Evolutionary conservation across 2,888 invertebrate genomes (phyloP), one percentile per base, ranked within the genome.

Genomic region (Dynastes tityus): DNA sequence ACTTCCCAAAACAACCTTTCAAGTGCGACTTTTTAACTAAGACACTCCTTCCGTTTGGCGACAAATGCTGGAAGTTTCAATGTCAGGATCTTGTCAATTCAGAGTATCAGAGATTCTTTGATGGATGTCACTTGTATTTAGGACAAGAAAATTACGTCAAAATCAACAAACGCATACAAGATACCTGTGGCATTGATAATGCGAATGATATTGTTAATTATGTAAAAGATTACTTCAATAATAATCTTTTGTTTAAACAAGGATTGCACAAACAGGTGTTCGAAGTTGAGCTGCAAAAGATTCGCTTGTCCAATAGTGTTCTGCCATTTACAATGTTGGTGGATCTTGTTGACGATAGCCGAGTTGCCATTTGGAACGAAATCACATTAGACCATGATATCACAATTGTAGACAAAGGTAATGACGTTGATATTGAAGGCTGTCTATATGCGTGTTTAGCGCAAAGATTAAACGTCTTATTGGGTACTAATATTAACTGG

Each of bases 31-130:
- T 16, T 16, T 16, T 8, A 16, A 55, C 16, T 1, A 16, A 55
- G 3, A 55, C 8, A 2, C 22, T 16, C 22, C n/a, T 55, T 55
- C 55, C 55, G 5, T 55, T 55, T 22, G 22, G 16, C 8, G 22
- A 16, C 8, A 16, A 22, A 16, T 53, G 16, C 16, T 53, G 53
- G 13, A 53, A 53, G 13, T 53, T 53, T 53, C n/a, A 16, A 5
- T 53, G 53, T 53, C n/a, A 53, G 16, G 53, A 53, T 53, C 13
- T 53, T 9, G n/a, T 16, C n/a, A n/a, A 13, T 53, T 16, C 53
- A 53, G n/a, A n/a, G 5, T 53, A 53, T 53, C 53, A 53, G n/a
- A 53, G 13, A n/a, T 53, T 53, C 53, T n/a, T 53, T 53, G 53
- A 53, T n/a, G n/a, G 53, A 53, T 53, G 53, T 16, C 13, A 16